A percentile compares a stretch with the other conserved stretches of the same genome.
These are phyloP conservation scores for Phrynosoma platyrhinos DNA, from an alignment of 2,113 vertebrate species.

Conservation along the genomic window DNA sequence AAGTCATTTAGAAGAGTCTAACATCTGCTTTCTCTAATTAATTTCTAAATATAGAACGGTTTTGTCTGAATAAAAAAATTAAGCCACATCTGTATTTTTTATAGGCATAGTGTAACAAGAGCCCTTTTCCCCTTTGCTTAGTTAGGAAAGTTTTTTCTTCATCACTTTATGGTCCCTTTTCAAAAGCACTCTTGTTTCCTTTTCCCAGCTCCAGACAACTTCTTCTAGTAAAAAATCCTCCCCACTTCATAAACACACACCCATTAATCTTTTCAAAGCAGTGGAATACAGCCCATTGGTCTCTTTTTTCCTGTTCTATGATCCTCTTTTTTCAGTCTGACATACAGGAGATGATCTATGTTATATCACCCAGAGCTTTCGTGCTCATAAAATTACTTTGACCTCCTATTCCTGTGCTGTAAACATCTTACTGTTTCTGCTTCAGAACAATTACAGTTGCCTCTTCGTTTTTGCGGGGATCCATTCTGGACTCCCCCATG, in stretches of 20 bases:
- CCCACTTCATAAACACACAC: background rate
- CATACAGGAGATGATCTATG: background rate
- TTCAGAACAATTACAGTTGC: background rate
- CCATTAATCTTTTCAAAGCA: background rate
- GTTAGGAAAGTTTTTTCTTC: background rate
- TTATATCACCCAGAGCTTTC: background rate
- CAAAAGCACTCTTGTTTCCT: background rate
- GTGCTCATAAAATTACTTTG: background rate
- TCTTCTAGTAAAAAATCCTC: background rate
- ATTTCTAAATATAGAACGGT: background rate
- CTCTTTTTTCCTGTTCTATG: background rate
- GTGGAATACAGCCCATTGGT: conserved; percentile 6
- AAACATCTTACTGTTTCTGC: background rate
- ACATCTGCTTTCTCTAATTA: background rate
- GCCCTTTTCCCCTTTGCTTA: background rate
- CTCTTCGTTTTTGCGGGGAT: no score
- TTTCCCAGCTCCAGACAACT: background rate
- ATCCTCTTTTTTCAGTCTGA: conserved; percentile 3
- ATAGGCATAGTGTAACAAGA: background rate
- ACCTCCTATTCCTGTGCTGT: background rate
- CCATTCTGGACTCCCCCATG: no score
- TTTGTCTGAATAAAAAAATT: conserved; percentile 4
- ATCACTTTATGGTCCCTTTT: background rate
- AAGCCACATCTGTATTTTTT: conserved; percentile 9
- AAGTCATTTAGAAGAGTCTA: background rate